Percentiles rank a stretch among this genome's conserved stretches.
phyloP scores from a whole-genome alignment of 2,113 vertebrate genomes.

The Meriones unguiculatus region DNA sequence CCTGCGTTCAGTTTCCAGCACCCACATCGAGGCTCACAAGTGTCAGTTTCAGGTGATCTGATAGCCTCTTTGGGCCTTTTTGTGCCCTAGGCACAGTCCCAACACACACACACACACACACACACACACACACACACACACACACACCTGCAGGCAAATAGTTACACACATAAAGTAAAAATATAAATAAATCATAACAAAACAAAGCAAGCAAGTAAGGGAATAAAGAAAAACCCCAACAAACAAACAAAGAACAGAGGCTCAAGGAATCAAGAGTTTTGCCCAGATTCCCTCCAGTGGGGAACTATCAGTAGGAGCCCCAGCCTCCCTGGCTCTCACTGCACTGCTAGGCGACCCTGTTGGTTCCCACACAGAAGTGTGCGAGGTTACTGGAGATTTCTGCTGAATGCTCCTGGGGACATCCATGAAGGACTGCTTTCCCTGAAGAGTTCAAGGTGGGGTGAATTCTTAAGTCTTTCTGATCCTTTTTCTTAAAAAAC shows the following conservation, averaged over 20 bases:
- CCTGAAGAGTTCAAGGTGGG: neutral
- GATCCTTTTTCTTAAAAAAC: neutral
- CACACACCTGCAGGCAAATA: neutral
- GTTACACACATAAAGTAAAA: neutral
- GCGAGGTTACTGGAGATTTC: neutral
- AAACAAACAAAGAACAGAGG: neutral
- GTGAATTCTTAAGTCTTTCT: neutral
- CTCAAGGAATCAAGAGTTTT: neutral
- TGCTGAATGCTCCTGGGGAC: neutral
- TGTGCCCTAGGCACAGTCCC: neutral
- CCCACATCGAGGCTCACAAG: neutral
- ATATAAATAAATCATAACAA: neutral
- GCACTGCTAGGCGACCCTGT: no score
- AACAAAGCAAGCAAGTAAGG: neutral
- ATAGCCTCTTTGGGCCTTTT: neutral
- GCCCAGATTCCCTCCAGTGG: neutral
- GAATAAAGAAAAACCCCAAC: no score
- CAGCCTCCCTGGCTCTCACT: neutral
- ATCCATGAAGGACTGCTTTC: neutral
- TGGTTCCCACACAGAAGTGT: neutral
- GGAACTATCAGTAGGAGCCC: neutral
- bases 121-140: no score
- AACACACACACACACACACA: neutral
- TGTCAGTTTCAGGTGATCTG: neutral
- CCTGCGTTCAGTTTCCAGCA: neutral